Percentiles rank a stretch among this genome's conserved stretches.
Evolutionary conservation across 2,113 vertebrate species (phyloP).

Genomic region (Isichthys henryi): DNA sequence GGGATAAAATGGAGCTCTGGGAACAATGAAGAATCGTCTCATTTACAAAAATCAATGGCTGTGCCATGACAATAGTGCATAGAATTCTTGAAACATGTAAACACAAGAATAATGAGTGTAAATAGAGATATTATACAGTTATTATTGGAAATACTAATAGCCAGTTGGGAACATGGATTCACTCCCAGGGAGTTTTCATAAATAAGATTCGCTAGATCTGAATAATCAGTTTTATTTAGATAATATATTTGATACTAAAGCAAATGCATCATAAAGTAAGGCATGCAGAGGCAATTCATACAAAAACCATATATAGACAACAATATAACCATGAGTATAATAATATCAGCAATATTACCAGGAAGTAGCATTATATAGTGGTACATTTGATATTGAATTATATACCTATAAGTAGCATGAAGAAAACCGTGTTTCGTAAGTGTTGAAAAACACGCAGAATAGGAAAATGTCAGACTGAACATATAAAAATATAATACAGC

Average conservation of each 20-base stretch:
- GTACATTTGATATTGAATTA: background rate
- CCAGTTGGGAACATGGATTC: background rate
- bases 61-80: background rate
- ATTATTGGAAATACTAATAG: background rate
- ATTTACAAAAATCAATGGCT: background rate
- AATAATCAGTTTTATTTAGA: constrained; percentile 14
- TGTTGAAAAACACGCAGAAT: background rate
- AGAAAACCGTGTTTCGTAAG: background rate
- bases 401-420: background rate
- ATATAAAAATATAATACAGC: constrained; percentile 1
- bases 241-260: constrained; percentile 14
- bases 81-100: background rate
- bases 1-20: background rate
- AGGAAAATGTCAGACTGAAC: background rate
- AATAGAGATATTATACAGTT: background rate
- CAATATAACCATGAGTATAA: constrained; percentile 5
- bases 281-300: constrained; percentile 16
- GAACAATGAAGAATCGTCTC: background rate
- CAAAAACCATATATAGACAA: background rate
- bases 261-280: constrained; percentile 13
- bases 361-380: background rate
- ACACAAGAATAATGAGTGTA: background rate
- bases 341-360: background rate
- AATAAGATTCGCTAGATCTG: background rate
- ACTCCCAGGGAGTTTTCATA: background rate